Evolutionary conservation across 1,140 invertebrate species (phyloP), one percentile per base, ranked within the genome.

Genomic region (Rhynchophorus ferrugineus): DNA sequence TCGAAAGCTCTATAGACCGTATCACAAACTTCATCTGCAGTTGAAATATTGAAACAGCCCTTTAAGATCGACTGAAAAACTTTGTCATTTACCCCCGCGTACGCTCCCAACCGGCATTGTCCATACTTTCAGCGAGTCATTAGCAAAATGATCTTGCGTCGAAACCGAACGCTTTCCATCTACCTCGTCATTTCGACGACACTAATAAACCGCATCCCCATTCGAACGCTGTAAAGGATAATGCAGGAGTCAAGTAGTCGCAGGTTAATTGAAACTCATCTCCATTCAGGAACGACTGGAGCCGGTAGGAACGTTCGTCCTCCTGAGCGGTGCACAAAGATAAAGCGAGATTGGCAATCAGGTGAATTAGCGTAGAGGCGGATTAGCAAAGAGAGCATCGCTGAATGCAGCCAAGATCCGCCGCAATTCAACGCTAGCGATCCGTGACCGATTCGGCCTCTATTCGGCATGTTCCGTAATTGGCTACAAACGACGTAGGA

Each of bases 351-450:
- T 64, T 58, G 60, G 63, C 62, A 64, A 65, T 67, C 64, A 64
- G 61, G 64, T 60, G 62, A 66, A 66, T 66, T 66, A 64, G 62
- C 59, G 64, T 55, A 35, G 34, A 63, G 49, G 50, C 43, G 63
- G 58, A 65, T 67, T 64, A 65, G 57, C 60, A 56, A 67, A 67
- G 64, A 67, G 65, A 67, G 63, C 65, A 67, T 52, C 58, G 45
- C 33, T 52, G 53, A 56, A 60, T 57, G 46, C 57, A 59, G 51
- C 59, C 43, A 44, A 50, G 54, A 59, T 55, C 29, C 35, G 43
- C 54, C 51, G 51, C 59, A 60, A 64, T 64, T 62, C 62, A 59
- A 16, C 42, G 45, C 24, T 49, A 58, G 51, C 60, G 61, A 59
- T 49, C 52, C 58, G 56, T 60, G 49, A 57, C 11, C 55, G 52